Evolutionary conservation across 2,797 vertebrate genomes (phyloP).

Genomic region (Melanotaenia trifasciata): DNA sequence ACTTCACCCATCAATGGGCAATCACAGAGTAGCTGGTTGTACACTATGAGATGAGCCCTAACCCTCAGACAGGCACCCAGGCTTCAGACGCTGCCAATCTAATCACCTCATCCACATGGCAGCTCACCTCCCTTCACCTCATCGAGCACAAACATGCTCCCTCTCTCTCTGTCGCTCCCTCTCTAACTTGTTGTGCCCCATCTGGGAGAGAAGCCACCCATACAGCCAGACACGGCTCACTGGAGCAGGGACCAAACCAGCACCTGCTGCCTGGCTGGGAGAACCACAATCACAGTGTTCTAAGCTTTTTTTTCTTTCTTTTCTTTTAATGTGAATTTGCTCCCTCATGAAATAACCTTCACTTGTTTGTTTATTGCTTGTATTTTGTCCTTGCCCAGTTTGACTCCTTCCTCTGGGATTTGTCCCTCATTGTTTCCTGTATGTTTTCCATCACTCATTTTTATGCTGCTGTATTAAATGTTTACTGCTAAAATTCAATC

Average conservation of each 20-base stretch:
- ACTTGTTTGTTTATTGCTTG: constrained; percentile 22
- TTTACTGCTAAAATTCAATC: constrained; percentile 29
- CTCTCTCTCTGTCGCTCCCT: too few species aligned
- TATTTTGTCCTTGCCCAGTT: constrained; percentile 12
- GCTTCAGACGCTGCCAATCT: constrained; percentile 69
- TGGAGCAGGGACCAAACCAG: constrained; percentile 72
- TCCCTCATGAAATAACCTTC: constrained; percentile 51
- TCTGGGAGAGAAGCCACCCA: constrained; percentile 69
- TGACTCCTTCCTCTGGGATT: not conserved
- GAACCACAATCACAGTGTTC: constrained; percentile 38
- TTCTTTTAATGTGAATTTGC: constrained; percentile 24
- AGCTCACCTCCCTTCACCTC: constrained; percentile 53
- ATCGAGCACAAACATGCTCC: constrained; percentile 15
- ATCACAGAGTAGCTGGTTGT: constrained; percentile 59
- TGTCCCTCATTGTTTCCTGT: constrained; percentile 17
- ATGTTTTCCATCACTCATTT: constrained; percentile 18
- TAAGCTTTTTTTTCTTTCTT: constrained; percentile 25
- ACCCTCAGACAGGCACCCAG: constrained; percentile 54
- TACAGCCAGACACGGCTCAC: constrained; percentile 72
- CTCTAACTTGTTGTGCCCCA: constrained; percentile 59
- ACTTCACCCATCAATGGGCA: constrained; percentile 64
- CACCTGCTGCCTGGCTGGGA: constrained; percentile 72
- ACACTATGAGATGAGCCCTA: constrained; percentile 58
- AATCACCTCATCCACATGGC: constrained; percentile 73
- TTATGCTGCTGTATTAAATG: constrained; percentile 1